Base-by-base conservation (phyloP, 2,113 vertebrate species). In the Cottus gobio region DNA sequence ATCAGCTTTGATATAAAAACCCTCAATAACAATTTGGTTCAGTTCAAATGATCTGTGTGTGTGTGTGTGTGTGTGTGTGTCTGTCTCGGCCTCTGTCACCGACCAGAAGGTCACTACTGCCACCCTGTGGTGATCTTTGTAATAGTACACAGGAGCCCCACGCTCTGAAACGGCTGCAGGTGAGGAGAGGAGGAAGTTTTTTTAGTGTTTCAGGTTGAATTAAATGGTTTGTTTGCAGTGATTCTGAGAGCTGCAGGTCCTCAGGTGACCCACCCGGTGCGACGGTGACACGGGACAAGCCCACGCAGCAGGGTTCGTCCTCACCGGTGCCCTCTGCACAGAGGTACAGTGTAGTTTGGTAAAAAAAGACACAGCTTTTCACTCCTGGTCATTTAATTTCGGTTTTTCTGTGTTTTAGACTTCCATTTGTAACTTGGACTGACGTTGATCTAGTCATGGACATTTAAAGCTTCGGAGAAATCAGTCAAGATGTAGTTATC, bases 101-200 rank as follows among this genome's bases (percentile, higher is more conserved):
- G 34, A 42, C 36, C 28, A 52, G 78, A 78, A 87, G 73, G 80
- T 12, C 74, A 66, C 83, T 80, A 82, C 85, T 87, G 85, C 61
- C 91, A 85, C 84, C 88, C 26, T 79, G 87, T 91, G 92, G 82
- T 31, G 0, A 15, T 13, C 0, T n/a, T 2, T 61, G 34, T 61
- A 61, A 79, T 0, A 12, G 66, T 50, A 68, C 2, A 3, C 7
- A 24, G 22, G 12, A 48, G 10, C n/a, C 1, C 3, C 4, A 28
- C 7, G 3, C 5, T 75, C n/a, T 54, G 8, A 24, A 66, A 57
- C 20, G 37, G 46, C 18, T 72, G 22, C 24, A 13, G 58, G 2
- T 57, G 37, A 31, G 22, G 3, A 12, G 28, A n/a, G 62, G 11
- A 65, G 36, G 20, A 31, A 30, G n/a, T 37, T 2, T 67, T 24